Conservation (phyloP, 2,888 invertebrate genomes). For the Thecocarcelia acutangulata region DNA sequence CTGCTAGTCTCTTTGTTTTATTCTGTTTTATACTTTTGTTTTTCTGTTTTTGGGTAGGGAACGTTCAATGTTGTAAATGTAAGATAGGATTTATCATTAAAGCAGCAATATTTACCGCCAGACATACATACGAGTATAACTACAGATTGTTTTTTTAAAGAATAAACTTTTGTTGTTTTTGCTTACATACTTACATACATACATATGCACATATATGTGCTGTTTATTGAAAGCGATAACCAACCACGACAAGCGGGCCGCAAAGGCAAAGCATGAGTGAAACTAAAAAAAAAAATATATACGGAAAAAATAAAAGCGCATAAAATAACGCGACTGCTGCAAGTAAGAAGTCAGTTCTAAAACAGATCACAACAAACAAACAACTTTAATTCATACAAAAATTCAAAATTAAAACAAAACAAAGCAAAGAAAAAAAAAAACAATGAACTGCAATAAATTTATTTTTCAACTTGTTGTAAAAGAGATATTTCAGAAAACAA, state of each 20-base stretch:
- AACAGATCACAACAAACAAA: constrained; percentile 61
- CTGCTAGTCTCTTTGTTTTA: not conserved
- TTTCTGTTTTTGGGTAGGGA: not conserved
- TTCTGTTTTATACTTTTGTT: not conserved
- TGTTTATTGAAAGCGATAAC: constrained; percentile 48
- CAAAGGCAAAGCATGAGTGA: constrained; percentile 24
- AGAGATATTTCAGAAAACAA: constrained; percentile 4
- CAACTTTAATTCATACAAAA: constrained; percentile 30
- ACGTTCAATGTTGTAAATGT: constrained; percentile 56
- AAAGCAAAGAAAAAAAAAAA: constrained; percentile 16
- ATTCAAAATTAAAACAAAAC: not conserved
- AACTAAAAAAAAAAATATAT: not conserved
- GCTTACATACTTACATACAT: constrained; percentile 1
- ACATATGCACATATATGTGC: not conserved
- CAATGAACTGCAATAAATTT: constrained; percentile 29
- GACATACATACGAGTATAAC: too few species aligned
- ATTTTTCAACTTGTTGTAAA: not conserved
- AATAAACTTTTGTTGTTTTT: constrained; percentile 41
- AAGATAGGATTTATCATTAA: constrained; percentile 48
- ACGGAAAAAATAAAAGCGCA: constrained; percentile 61
- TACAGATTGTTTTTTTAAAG: constrained; percentile 23
- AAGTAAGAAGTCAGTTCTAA: constrained; percentile 67
- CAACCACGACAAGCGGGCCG: constrained; percentile 48
- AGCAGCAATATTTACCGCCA: constrained; percentile 21
- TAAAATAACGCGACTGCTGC: constrained; percentile 67